phyloP scores from a whole-genome alignment of 2,888 invertebrate genomes.

The Trachelus iudaicus region DNA sequence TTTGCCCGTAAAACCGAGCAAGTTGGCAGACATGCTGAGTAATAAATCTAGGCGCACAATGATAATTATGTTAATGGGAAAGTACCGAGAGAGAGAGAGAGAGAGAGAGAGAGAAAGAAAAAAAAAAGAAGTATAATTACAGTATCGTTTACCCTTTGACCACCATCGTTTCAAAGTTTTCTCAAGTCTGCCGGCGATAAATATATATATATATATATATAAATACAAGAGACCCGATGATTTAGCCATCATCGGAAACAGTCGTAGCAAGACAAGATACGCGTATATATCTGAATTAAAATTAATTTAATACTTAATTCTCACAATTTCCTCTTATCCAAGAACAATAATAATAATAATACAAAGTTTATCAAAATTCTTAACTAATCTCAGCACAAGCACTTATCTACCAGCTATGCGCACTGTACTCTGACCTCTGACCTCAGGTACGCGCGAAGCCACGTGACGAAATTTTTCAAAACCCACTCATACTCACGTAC shows the following conservation, averaged over 20 bases:
- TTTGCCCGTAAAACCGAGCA: background rate
- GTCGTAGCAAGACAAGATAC: background rate
- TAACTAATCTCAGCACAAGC: background rate
- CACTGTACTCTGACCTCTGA: background rate
- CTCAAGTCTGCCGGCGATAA: background rate
- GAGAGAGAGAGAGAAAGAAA: background rate
- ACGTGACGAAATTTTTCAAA: slow-evolving; percentile 30
- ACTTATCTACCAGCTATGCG: background rate
- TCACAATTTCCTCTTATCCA: background rate
- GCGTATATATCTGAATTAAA: background rate
- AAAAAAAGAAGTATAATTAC: background rate
- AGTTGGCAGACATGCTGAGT: background rate
- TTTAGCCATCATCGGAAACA: background rate
- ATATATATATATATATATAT: background rate
- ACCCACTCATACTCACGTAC: slow-evolving; percentile 8
- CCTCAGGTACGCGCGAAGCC: slow-evolving; percentile 23
- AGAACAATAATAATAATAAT: background rate
- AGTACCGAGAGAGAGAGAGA: background rate
- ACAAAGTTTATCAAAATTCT: no score
- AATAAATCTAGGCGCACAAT: background rate
- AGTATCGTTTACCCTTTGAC: background rate
- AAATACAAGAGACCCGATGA: background rate
- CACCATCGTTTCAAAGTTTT: background rate
- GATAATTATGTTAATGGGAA: background rate
- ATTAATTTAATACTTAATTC: background rate